These are phyloP conservation scores for Gambusia affinis DNA, from an alignment of 2,113 vertebrate genomes.

Conservation along the genomic window DNA sequence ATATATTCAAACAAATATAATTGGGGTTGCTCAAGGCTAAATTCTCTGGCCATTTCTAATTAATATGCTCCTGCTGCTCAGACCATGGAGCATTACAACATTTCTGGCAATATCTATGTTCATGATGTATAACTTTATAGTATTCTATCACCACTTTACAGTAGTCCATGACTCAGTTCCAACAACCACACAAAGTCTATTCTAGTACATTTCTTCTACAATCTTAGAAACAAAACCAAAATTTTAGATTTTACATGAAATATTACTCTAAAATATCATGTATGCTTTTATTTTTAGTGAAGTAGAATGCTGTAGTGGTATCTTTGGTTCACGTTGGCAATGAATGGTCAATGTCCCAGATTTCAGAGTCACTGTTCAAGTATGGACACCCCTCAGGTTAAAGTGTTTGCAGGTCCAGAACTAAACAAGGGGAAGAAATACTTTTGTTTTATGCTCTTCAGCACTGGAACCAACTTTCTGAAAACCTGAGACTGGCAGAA, in stretches of 20 bases:
- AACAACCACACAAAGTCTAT: not conserved
- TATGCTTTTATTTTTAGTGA: not conserved
- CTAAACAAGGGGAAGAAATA: not conserved
- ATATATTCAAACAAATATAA: too few relatives aligned
- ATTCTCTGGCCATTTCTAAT: too few relatives aligned
- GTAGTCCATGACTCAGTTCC: too few relatives aligned
- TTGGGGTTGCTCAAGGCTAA: too few relatives aligned
- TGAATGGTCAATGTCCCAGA: not conserved
- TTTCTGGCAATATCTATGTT: too few relatives aligned
- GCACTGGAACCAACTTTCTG: not conserved
- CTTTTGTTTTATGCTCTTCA: not conserved
- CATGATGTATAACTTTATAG: too few relatives aligned
- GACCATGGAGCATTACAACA: too few relatives aligned
- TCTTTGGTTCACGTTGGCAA: not conserved
- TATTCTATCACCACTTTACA: too few relatives aligned
- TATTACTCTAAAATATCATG: not conserved
- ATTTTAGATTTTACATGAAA: not conserved
- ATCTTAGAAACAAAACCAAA: too few relatives aligned
- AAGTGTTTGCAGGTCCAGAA: not conserved
- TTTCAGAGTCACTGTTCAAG: not conserved
- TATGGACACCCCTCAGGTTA: too few relatives aligned
- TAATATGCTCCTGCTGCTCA: too few relatives aligned
- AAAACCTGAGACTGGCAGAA: not conserved
- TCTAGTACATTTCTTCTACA: not conserved
- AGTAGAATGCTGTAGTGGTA: not conserved